Conservation (phyloP, 64 coral and sea anemone species). For the Stichodactyla mertensii region DNA sequence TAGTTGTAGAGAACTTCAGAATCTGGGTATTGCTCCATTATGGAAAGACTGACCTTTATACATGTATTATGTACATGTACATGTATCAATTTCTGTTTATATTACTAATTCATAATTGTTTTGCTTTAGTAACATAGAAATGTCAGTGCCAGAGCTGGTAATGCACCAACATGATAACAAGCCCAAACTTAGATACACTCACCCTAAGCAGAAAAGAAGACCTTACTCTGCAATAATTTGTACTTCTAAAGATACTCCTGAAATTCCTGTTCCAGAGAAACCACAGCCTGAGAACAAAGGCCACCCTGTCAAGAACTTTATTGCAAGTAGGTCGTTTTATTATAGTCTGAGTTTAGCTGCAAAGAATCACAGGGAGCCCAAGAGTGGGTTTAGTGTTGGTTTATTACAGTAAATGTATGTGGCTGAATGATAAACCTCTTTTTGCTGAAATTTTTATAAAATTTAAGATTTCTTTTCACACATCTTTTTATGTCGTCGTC, state of each 20-base stretch:
- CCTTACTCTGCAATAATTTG: constrained; percentile 50
- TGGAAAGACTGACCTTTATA: no score
- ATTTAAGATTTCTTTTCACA: no score
- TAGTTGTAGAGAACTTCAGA: no score
- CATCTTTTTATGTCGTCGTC: no score
- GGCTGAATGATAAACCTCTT: no score
- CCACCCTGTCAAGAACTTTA: constrained; percentile 13
- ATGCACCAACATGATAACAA: constrained; percentile 56
- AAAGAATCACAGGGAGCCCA: no score
- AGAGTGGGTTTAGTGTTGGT: no score
- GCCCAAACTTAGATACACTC: background rate
- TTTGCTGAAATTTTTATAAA: no score
- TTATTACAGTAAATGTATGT: no score
- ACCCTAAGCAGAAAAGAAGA: constrained; percentile 30
- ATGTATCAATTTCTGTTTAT: no score
- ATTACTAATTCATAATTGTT: background rate
- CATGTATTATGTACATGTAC: no score
- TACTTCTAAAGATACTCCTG: background rate
- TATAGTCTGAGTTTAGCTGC: background rate
- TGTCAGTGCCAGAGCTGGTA: constrained; percentile 53
- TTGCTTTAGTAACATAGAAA: constrained; percentile 31
- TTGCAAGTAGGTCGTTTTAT: constrained; percentile 17
- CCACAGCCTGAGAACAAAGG: background rate
- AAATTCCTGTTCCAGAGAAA: background rate
- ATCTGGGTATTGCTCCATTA: no score